Evolutionary conservation across 2,888 invertebrate species (phyloP).

Genomic region (Melieria crassipennis): DNA sequence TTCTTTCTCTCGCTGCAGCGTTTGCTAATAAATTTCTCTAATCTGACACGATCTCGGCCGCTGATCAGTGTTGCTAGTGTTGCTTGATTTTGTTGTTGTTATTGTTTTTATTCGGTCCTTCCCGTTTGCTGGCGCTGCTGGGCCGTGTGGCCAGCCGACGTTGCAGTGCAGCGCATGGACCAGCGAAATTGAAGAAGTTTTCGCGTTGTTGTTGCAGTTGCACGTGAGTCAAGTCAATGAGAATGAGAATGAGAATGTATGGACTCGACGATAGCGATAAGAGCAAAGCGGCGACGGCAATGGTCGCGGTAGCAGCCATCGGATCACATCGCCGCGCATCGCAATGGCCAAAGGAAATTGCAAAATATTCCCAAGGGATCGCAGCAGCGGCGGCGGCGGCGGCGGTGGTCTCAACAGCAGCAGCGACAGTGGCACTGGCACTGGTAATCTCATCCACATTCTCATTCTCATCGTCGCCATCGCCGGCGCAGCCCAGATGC

Average conservation of each 20-base stretch:
- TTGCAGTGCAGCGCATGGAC: no score
- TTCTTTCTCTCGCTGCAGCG: conserved; percentile 17
- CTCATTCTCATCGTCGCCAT: conserved; percentile 13
- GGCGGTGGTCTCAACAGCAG: neutral
- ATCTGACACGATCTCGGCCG: conserved; percentile 51
- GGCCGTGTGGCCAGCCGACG: no score
- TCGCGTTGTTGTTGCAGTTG: conserved; percentile 13
- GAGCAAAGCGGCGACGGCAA: conserved; percentile 18
- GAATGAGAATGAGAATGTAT: conserved; percentile 37
- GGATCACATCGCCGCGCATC: neutral
- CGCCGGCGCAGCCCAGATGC: conserved; percentile 30
- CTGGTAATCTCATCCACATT: neutral
- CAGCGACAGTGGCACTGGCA: neutral
- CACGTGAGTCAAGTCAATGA: conserved; percentile 33
- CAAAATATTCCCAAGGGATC: conserved; percentile 44
- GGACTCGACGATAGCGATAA: conserved; percentile 40
- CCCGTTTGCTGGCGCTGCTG: no score
- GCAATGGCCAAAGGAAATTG: conserved; percentile 17
- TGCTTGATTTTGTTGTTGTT: neutral
- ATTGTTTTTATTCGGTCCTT: no score
- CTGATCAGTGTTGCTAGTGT: conserved; percentile 46
- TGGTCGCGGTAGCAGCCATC: neutral
- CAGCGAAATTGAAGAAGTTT: conserved; percentile 37
- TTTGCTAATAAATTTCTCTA: conserved; percentile 50
- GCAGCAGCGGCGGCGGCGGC: neutral